Evolutionary conservation across 1,140 invertebrate genomes (phyloP).

Genomic region (Coenobita brevimanus): DNA sequence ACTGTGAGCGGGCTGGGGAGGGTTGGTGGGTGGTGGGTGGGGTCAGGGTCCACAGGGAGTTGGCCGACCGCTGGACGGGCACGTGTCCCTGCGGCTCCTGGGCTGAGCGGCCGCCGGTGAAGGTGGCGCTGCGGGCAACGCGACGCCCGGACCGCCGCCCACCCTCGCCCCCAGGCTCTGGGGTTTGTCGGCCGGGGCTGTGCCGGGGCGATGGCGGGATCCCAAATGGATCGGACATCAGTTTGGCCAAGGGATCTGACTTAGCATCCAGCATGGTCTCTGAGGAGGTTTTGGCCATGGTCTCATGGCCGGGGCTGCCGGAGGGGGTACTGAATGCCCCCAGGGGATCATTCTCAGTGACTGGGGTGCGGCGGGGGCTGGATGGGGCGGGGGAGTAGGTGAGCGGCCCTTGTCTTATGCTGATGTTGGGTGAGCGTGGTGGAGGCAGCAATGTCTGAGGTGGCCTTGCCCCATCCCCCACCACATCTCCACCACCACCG

Average conservation of each 20-base stretch:
- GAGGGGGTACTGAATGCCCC: constrained; percentile 80
- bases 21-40: constrained; percentile 31
- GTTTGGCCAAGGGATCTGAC: background rate
- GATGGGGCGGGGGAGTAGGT: constrained; percentile 73
- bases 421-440: constrained; percentile 73
- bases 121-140: constrained; percentile 51
- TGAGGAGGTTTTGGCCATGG: too few species aligned
- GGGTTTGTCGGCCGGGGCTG: too few species aligned
- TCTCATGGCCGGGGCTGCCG: too few species aligned
- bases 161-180: too few species aligned
- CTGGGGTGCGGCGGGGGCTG: constrained; percentile 80
- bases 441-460: constrained; percentile 6
- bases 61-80: constrained; percentile 32
- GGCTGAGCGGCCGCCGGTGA: constrained; percentile 18
- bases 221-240: background rate
- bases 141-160: background rate
- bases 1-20: background rate
- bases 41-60: constrained; percentile 32
- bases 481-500: background rate
- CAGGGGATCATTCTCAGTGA: constrained; percentile 92
- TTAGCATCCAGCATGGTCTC: background rate
- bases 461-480: background rate
- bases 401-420: constrained; percentile 78
- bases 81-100: background rate
- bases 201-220: too few species aligned